Percentiles rank a stretch among this genome's conserved stretches.
Evolutionary conservation across 2,797 vertebrate species (phyloP).

Genomic region (Cryptoblepharus egeriae): DNA sequence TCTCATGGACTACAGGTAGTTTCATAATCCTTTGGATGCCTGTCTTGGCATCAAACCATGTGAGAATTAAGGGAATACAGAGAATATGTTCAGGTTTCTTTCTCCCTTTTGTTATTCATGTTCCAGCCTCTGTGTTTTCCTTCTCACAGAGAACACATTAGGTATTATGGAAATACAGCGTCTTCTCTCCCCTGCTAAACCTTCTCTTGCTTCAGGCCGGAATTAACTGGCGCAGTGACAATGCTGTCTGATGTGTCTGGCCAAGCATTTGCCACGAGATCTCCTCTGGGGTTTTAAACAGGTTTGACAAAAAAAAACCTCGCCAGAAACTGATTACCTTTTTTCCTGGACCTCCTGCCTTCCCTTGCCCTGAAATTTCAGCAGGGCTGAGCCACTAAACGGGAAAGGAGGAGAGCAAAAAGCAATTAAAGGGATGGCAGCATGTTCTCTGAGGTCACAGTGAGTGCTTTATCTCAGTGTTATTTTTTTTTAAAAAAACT

Average conservation of each 20-base stretch:
- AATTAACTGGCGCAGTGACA: constrained; percentile 42
- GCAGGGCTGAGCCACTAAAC: constrained; percentile 33
- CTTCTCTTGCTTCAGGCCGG: not conserved
- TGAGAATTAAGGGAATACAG: not conserved
- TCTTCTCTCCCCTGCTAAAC: constrained; percentile 4
- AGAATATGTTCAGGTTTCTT: not conserved
- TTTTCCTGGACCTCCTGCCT: constrained; percentile 27
- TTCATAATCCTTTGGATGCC: not conserved
- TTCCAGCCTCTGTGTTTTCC: not conserved
- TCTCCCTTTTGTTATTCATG: not conserved
- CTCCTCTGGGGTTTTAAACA: constrained; percentile 26
- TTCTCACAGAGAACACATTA: not conserved
- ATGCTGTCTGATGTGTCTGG: constrained; percentile 10
- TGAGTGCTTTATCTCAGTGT: constrained; percentile 33
- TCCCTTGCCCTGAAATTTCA: constrained; percentile 43
- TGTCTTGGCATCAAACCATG: not conserved
- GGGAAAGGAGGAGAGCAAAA: constrained; percentile 22
- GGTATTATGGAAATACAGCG: not conserved
- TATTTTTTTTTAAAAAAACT: constrained; percentile 50
- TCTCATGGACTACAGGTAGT: not conserved
- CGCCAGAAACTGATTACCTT: constrained; percentile 35
- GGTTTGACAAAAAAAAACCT: constrained; percentile 45
- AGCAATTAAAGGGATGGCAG: constrained; percentile 40
- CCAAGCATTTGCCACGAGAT: constrained; percentile 21
- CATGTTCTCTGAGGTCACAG: not conserved